Evolutionary conservation across 2,888 invertebrate genomes (phyloP).

Genomic region (Erebia aethiops): DNA sequence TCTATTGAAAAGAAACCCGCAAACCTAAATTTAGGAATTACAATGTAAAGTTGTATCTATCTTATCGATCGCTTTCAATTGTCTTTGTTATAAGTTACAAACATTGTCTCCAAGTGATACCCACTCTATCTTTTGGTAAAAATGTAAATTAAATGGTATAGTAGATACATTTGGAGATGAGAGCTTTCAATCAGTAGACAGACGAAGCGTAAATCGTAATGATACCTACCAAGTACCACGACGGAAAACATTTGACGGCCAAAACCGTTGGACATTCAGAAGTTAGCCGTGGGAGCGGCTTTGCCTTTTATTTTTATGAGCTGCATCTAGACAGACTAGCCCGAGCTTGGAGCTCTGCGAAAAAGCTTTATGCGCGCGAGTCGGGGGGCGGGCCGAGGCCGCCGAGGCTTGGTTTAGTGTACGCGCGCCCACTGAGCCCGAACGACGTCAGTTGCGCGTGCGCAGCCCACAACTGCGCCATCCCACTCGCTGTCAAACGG

Average conservation of each 20-base stretch:
- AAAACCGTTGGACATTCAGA: constrained; percentile 5
- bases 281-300: constrained; percentile 5
- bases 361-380: constrained; percentile 1
- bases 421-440: constrained; percentile 13
- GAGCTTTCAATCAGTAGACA: neutral
- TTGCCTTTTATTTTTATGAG: constrained; percentile 1
- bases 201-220: neutral
- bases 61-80: too few species aligned
- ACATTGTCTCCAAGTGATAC: too few species aligned
- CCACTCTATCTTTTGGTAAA: too few species aligned
- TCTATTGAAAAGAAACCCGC: too few species aligned
- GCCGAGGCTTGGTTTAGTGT: neutral
- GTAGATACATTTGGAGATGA: neutral
- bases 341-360: constrained; percentile 3
- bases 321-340: constrained; percentile 12
- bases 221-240: too few species aligned
- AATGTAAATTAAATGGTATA: too few species aligned
- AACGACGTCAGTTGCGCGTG: constrained; percentile 7
- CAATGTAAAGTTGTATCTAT: too few species aligned
- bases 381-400: neutral
- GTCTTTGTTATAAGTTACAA: too few species aligned
- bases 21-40: too few species aligned
- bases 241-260: neutral
- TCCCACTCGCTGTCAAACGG: constrained; percentile 19
- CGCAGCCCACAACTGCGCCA: neutral